phyloP scores from a whole-genome alignment of 2,797 vertebrate genomes.

The Borostomias antarcticus region DNA sequence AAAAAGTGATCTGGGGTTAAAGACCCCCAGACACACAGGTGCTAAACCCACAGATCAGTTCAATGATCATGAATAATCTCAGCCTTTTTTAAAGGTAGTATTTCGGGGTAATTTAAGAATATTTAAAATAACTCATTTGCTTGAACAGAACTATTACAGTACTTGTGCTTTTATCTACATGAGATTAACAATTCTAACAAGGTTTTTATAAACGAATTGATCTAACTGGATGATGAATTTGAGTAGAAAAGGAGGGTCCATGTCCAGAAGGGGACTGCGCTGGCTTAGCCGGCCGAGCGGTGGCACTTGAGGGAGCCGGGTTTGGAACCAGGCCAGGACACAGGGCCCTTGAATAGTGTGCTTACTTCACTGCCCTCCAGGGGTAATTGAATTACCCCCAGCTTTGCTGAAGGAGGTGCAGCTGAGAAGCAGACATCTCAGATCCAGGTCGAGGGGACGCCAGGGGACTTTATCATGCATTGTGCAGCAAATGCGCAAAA shows the following conservation, averaged over 20 bases:
- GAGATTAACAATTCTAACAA: background rate
- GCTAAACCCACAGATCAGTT: conserved; percentile 13
- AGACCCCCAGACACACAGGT: conserved; percentile 6
- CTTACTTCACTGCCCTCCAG: conserved; percentile 15
- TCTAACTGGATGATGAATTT: background rate
- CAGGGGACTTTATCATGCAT: conserved; percentile 4
- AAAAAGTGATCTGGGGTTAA: conserved; percentile 9
- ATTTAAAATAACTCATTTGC: conserved; percentile 1
- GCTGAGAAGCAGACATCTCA: background rate
- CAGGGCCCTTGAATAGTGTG: conserved; percentile 8
- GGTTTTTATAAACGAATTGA: too few relatives aligned
- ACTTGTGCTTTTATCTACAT: conserved; percentile 21
- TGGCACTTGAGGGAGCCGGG: conserved; percentile 27
- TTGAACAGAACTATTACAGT: background rate
- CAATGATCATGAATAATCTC: conserved; percentile 1
- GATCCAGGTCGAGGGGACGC: background rate
- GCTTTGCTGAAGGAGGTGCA: conserved; percentile 21
- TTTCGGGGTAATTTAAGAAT: conserved; percentile 5
- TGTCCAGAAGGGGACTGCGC: background rate
- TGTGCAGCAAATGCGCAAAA: conserved; percentile 9
- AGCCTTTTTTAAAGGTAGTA: conserved; percentile 6
- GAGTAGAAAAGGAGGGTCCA: background rate
- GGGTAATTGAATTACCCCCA: conserved; percentile 27
- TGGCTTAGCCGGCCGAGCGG: conserved; percentile 12
- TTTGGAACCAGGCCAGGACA: conserved; percentile 25